Percentiles rank a stretch among this genome's conserved stretches.
Evolutionary conservation across 2,113 vertebrate genomes (phyloP).

Genomic region (Ptyas mucosa): DNA sequence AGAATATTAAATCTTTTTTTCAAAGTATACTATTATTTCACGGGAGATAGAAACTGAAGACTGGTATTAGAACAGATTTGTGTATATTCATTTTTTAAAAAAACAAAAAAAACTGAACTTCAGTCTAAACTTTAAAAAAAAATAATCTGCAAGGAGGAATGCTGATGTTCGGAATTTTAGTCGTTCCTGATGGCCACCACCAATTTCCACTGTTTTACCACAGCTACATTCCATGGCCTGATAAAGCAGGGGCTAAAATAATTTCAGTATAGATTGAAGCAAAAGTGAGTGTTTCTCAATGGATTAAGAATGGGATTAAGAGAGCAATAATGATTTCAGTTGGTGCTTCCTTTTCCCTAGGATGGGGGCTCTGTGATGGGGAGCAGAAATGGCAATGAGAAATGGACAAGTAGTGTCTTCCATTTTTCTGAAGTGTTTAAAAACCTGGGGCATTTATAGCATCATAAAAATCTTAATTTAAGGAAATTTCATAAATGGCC

Average conservation of each 20-base stretch:
- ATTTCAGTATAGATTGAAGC: not conserved
- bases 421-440: not conserved
- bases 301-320: not conserved
- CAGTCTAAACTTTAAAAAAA: not conserved
- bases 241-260: not conserved
- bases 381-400: not conserved
- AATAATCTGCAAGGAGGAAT: not conserved
- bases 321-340: not conserved
- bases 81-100: not conserved
- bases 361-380: not conserved
- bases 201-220: not conserved
- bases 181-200: not conserved
- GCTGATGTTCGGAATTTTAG: not conserved
- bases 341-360: not conserved
- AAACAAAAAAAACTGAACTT: not conserved
- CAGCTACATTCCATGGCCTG: not conserved
- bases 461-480: no score
- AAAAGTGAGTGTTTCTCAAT: not conserved
- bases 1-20: not conserved
- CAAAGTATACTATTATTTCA: not conserved
- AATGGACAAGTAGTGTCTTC: not conserved
- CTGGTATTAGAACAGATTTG: not conserved
- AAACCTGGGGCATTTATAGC: not conserved
- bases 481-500: no score
- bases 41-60: not conserved